Evolutionary conservation across 2,797 vertebrate genomes (phyloP), one percentile per base, ranked within the genome.

Genomic region (Acanthis flammea): DNA sequence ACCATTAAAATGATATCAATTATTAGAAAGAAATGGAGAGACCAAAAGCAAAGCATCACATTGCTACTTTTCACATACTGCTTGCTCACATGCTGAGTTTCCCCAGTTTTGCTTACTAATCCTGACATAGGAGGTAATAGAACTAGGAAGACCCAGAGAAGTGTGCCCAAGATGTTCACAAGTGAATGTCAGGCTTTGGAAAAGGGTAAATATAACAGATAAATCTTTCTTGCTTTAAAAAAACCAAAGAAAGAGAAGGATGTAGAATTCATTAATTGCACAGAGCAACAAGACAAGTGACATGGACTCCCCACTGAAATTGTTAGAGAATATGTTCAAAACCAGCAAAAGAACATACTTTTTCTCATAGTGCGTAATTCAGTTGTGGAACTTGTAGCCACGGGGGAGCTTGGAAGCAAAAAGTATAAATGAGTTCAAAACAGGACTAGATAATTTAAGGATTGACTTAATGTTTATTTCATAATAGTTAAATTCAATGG

Each of bases 361-460:
- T 51, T 86, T 73, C 61, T 76, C 72, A 39, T 30, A 57, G 30
- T 53, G 24, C 6, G 3, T 77, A 48, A 91, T 85, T 92, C 76
- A 71, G 55, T 81, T 81, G 66, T 84, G 54, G 42, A 68, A 75
- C 80, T 81, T 68, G n/a, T 54, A 86, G 57, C 66, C 54, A 78
- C 53, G 57, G 66, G 70, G 50, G 48, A 87, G 14, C 58, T 86
- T 63, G 42, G 60, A 87, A 91, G 42, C 33, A 85, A 74, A 82
- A 95, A 82, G 10, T 61, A 53, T 61, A 84, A 88, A 90, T 77
- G 12, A 89, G 45, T 74, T 92, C 57, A 67, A 82, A 94, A 82
- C 0, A 4, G 45, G 45, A 67, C 74, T 76, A 57, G n/a, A 44
- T 65, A 74, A 89, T 81, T 71, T 55, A 91, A 76, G 63, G 25